phyloP scores from a whole-genome alignment of 1,140 invertebrate species.

The Bombus waltoni region DNA sequence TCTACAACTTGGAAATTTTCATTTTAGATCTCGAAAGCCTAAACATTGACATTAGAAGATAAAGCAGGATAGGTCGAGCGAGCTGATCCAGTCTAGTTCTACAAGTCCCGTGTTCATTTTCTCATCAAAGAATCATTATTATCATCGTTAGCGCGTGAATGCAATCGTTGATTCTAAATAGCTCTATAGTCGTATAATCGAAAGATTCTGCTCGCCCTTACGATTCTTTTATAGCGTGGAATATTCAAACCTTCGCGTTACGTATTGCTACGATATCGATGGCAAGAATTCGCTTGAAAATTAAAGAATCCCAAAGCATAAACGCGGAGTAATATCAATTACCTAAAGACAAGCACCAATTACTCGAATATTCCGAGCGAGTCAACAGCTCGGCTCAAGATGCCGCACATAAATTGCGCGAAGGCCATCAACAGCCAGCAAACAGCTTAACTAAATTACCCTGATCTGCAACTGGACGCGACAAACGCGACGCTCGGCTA shows the following conservation, averaged over 20 bases:
- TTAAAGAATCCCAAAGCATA: not conserved
- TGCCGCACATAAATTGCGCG: not conserved
- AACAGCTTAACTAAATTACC: constrained; percentile 26
- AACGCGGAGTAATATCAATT: not conserved
- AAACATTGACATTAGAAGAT: no score
- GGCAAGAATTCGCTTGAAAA: accelerated
- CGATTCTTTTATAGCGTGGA: not conserved
- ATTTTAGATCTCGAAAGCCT: no score
- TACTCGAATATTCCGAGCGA: not conserved
- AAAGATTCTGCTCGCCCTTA: not conserved
- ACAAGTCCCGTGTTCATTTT: no score
- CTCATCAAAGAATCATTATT: no score
- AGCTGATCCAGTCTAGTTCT: no score
- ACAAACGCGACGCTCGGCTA: constrained; percentile 2
- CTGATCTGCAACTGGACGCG: constrained; percentile 8
- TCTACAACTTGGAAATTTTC: no score
- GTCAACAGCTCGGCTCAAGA: no score
- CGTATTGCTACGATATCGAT: no score
- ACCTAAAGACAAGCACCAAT: not conserved
- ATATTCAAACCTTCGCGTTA: not conserved
- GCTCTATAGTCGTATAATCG: not conserved
- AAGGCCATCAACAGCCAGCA: not conserved
- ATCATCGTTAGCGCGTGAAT: no score
- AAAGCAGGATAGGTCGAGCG: no score
- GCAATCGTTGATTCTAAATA: no score